Evolutionary conservation across 2,797 vertebrate genomes (phyloP), one percentile per base, ranked within the genome.

Genomic region (Hoplostethus mediterraneus): DNA sequence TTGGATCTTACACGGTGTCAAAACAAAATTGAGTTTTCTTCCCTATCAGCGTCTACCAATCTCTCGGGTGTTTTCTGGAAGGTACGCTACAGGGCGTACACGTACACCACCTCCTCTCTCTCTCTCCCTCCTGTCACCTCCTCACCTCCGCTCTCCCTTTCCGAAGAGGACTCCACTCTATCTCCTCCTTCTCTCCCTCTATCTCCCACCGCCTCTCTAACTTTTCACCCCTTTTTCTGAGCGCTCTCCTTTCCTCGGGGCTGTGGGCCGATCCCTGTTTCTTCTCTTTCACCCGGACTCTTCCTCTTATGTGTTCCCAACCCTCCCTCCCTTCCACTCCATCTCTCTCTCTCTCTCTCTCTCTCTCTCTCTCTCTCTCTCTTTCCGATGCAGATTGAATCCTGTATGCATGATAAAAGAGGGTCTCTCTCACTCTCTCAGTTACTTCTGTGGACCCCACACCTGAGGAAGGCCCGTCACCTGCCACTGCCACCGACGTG

Each of bases 1-100:
- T 88, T 85, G 83, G 68, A 86, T 87, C 63, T 83, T 70, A 67
- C 69, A 38, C 55, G 51, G 56, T 79, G 73, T 87, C 83, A 76
- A 81, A 75, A 73, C 36, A 85, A 75, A 82, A 65, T 51, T 31
- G 6, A 14, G 48, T 63, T 68, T 56, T 36, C 45, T 62, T 73
- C 36, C 44, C 79, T 80, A 68, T 77, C 60, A 55, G 71, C 47
- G 68, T 70, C 72, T 61, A 36, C 11, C 13, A 40, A 17, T 48
- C 44, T 47, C 6, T 44, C 61, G 21, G 65, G 65, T 71, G 40
- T 63, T 38, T 38, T 63, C 53, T 64, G 38, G 48, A 12, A 53
- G 38, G 52, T 74, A 79, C 73, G 65, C 63, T 79, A 42, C 6
- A 10, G 45, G 48, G 33, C n/a, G n/a, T 64, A 51, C 55, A 67